A percentile compares a stretch with the other conserved stretches of the same genome.
phyloP scores from a whole-genome alignment of 35 echinoderm and acorn worm genomes.

The Apostichopus californicus region DNA sequence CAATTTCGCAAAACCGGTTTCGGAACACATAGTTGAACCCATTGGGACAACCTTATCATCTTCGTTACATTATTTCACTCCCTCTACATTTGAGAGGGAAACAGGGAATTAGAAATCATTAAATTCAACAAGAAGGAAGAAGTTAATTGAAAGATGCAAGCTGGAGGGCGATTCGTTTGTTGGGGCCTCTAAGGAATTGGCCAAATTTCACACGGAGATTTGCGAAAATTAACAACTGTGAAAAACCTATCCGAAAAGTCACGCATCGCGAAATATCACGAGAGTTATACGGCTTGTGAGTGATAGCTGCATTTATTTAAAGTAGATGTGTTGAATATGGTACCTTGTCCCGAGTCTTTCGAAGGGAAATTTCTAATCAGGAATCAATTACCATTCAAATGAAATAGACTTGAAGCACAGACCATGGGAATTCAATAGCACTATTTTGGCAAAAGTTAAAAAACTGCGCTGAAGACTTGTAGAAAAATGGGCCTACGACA shows the following conservation, averaged over 20 bases:
- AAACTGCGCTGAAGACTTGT: background rate
- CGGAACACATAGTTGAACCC: conserved; percentile 27
- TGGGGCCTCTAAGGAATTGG: conserved; percentile 38
- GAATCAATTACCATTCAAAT: conserved; percentile 51
- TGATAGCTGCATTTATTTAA: conserved; percentile 46
- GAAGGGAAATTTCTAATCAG: conserved; percentile 46
- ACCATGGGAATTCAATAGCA: conserved; percentile 6
- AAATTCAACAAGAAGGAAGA: conserved; percentile 48
- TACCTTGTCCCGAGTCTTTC: conserved; percentile 14
- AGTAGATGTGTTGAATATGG: conserved; percentile 36
- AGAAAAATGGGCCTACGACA: conserved; percentile 13
- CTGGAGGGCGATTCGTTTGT: conserved; percentile 42
- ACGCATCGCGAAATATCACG: conserved; percentile 37
- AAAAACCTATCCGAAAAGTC: conserved; percentile 39
- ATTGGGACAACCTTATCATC: conserved; percentile 37
- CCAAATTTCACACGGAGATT: conserved; percentile 46
- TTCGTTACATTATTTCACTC: conserved; percentile 46
- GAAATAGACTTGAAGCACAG: conserved; percentile 31
- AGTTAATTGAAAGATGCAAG: conserved; percentile 46
- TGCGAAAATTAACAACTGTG: conserved; percentile 50
- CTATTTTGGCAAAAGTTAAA: conserved; percentile 7
- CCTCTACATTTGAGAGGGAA: conserved; percentile 26
- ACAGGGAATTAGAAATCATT: conserved; percentile 44
- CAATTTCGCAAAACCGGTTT: conserved; percentile 45
- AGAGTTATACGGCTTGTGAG: conserved; percentile 17